A percentile compares a stretch with the other conserved stretches of the same genome.
Conservation (phyloP, 1,140 invertebrate genomes). For the Prorops nasuta region DNA sequence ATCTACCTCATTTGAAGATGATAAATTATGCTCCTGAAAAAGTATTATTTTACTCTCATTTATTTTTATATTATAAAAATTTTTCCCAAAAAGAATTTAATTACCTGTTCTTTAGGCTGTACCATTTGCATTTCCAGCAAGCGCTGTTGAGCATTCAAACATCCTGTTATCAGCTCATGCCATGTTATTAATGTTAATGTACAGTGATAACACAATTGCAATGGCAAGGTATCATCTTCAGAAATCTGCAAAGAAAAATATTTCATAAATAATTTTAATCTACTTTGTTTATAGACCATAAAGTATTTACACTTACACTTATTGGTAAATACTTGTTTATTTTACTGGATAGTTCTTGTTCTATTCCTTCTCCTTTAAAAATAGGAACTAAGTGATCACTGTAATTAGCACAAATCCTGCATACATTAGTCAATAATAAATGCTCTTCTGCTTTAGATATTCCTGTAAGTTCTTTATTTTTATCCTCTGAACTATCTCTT, state of each 20-base stretch:
- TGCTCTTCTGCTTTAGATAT: no score
- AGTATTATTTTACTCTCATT: not conserved
- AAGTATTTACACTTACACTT: constrained; percentile 42
- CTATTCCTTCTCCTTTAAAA: constrained; percentile 58
- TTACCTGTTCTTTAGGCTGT: constrained; percentile 30
- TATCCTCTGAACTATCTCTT: no score
- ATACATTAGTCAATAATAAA: constrained; percentile 40
- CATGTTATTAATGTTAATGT: constrained; percentile 63
- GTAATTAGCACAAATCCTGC: constrained; percentile 59
- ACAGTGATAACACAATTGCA: constrained; percentile 65
- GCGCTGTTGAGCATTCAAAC: constrained; percentile 58
- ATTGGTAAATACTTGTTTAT: constrained; percentile 63
- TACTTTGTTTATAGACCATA: not conserved
- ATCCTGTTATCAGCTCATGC: constrained; percentile 62
- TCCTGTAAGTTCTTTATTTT: no score
- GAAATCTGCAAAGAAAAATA: constrained; percentile 49
- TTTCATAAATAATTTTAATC: not conserved
- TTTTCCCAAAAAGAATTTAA: constrained; percentile 1
- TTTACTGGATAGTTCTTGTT: constrained; percentile 58
- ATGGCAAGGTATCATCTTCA: constrained; percentile 59
- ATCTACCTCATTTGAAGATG: not conserved
- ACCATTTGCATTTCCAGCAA: constrained; percentile 44
- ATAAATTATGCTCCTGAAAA: not conserved
- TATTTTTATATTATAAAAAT: not conserved
- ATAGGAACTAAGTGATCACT: constrained; percentile 59